Base-by-base conservation (phyloP, 2,888 invertebrate genomes). In the Oxyteleia sp. region DNA sequence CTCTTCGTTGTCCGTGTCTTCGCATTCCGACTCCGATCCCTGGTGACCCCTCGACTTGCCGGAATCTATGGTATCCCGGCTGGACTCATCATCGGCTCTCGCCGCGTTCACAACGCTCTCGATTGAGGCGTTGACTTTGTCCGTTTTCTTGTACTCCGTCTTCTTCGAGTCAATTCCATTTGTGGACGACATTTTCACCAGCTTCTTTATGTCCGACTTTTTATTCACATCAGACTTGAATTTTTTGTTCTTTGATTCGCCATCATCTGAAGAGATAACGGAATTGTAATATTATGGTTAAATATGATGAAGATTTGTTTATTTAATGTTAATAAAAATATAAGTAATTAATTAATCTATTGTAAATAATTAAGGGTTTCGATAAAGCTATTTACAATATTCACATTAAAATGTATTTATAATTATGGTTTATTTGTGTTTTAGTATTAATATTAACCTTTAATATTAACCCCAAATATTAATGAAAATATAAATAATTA, bases 41-140 rank as follows among this genome's bases (percentile, higher is more conserved):
- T 86, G 88, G 15, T 83, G 80, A 76, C 85, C 86, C 8, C 89
- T 88, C 26, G 92, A 92, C 85, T 91, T 91, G 1, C 95, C 94
- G 68, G 91, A 91, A 85, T 92, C 91, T 18, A 89, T 85, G 35
- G 91, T 93, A 59, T 92, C 93, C 16, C 88, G 89, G 84, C 93
- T 93, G 18, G 91, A 93, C 38, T 93, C 93, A 55, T 93, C 93
- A 26, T 81, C 82, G 8, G 92, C 93, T 1, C 91, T 87, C 2
- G 91, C 91, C n/a, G 93, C 94, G 87, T 94, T 94, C 0, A 95
- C 94, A 11, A 95, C 95, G 43, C 95, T 94, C 86, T 95, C 95
- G 84, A 95, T 95, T 13, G 94, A 94, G 86, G 94, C 94, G 64
- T 93, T 93, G 47, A 95, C 94, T 81, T 94, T 94, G 80, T 89